Conservation (phyloP, 2,888 invertebrate genomes). For the Pyrocoelia pectoralis region DNA sequence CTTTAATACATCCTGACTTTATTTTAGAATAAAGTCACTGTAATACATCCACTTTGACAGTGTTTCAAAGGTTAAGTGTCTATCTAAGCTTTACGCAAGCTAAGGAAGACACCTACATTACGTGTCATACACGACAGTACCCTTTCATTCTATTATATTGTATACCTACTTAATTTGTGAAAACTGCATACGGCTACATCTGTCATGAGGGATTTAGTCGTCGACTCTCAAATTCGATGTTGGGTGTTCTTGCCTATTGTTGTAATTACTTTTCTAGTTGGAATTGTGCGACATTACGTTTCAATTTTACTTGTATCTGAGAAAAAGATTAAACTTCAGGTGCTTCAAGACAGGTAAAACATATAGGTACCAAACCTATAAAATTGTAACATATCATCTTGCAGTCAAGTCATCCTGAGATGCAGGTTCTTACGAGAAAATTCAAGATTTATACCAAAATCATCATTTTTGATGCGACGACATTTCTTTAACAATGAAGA, state of each 20-base stretch:
- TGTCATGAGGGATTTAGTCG: constrained; percentile 77
- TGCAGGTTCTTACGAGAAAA: constrained; percentile 91
- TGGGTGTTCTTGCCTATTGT: constrained; percentile 99
- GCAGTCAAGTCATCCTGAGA: constrained; percentile 92
- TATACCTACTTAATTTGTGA: too few species aligned
- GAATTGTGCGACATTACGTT: constrained; percentile 96
- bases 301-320: constrained; percentile 94
- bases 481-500: constrained; percentile 95
- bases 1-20: too few species aligned
- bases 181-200: too few species aligned
- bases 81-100: too few species aligned
- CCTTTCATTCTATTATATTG: too few species aligned
- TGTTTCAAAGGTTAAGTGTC: too few species aligned
- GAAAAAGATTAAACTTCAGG: constrained; percentile 94
- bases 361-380: constrained; percentile 8
- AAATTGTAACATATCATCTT: not conserved
- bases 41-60: too few species aligned
- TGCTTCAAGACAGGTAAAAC: constrained; percentile 80
- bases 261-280: constrained; percentile 96
- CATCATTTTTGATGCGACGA: constrained; percentile 88
- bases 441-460: constrained; percentile 91
- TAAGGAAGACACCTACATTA: too few species aligned
- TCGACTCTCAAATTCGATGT: constrained; percentile 95
- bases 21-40: too few species aligned
- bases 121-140: too few species aligned